Evolutionary conservation across 2,888 invertebrate species (phyloP), one percentile per base, ranked within the genome.

Genomic region (Pyrochroa serraticornis): DNA sequence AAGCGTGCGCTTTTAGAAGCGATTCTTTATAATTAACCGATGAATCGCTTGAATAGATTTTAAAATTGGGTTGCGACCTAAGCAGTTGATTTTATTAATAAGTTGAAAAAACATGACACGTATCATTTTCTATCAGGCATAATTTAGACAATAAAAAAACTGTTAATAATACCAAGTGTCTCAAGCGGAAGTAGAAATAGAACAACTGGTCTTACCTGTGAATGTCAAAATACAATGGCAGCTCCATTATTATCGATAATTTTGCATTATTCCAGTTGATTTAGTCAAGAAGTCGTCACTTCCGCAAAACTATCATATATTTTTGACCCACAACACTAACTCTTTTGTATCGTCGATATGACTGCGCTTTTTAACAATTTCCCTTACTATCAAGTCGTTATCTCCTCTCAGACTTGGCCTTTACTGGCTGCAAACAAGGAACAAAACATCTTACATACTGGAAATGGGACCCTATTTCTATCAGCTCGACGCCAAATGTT

Each of bases 361-460:
- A 22, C 22, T 22, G 22, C 22, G 22, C 38, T 45, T 49, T 52
- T 44, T 14, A 52, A 52, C 35, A 49, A 38, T 45, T 57, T 13
- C 37, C 43, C 42, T 41, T n/a, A 47, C 49, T 50, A 57, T 50
- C 39, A 57, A 39, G 36, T 50, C 49, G 22, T 55, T 55, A 55
- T 55, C 55, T 53, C 30, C 33, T 7, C 48, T 51, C 43, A 38
- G 44, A 22, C 46, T 54, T 54, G 54, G 54, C 54, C 54, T 54
- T 46, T 47, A 54, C 47, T 41, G 32, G 52, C 13, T 33, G 43
- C 43, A 55, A 45, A 43, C 38, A 44, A 12, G 35, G 50, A 50
- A 50, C 36, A 36, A 46, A 46, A 36, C 36, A 36, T 41, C 22
- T 9, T 35, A 43, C 43, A 32, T 42, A 43, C 42, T 30, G 46